These are phyloP conservation scores for Bacillus rossius DNA, from an alignment of 1,140 invertebrate species.

Conservation along the genomic window DNA sequence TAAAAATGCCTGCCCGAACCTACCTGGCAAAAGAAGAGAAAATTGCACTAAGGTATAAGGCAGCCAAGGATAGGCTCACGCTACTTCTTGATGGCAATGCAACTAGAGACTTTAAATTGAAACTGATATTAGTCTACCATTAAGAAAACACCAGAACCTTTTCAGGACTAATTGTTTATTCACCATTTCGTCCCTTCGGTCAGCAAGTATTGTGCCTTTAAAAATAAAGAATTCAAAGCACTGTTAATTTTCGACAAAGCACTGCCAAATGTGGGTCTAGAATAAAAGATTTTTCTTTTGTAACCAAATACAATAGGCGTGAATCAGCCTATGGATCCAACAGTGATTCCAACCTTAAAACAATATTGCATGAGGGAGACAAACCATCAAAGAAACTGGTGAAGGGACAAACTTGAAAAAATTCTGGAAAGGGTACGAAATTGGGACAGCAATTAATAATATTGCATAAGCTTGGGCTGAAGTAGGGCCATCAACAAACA, in stretches of 20 bases:
- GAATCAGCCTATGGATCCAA: too few relatives aligned
- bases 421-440: too few relatives aligned
- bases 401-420: too few relatives aligned
- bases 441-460: too few relatives aligned
- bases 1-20: too few relatives aligned
- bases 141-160: conserved; percentile 38
- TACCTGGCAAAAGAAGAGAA: too few relatives aligned
- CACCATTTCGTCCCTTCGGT: conserved; percentile 32
- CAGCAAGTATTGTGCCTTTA: conserved; percentile 33
- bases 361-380: too few relatives aligned
- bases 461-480: too few relatives aligned
- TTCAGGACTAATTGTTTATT: conserved; percentile 38
- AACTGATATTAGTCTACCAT: conserved; percentile 42
- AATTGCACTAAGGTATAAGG: conserved; percentile 38
- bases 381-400: too few relatives aligned
- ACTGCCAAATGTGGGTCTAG: conserved; percentile 29
- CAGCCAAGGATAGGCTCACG: conserved; percentile 42
- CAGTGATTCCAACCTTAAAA: too few relatives aligned
- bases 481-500: too few relatives aligned
- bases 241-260: conserved; percentile 35
- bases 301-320: too few relatives aligned
- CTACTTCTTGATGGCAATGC: conserved; percentile 41
- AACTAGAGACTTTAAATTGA: conserved; percentile 39
- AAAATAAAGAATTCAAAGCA: conserved; percentile 39
- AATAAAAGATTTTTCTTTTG: conserved; percentile 34